Evolutionary conservation across 2,888 invertebrate species (phyloP).

Genomic region (Altica lythri): DNA sequence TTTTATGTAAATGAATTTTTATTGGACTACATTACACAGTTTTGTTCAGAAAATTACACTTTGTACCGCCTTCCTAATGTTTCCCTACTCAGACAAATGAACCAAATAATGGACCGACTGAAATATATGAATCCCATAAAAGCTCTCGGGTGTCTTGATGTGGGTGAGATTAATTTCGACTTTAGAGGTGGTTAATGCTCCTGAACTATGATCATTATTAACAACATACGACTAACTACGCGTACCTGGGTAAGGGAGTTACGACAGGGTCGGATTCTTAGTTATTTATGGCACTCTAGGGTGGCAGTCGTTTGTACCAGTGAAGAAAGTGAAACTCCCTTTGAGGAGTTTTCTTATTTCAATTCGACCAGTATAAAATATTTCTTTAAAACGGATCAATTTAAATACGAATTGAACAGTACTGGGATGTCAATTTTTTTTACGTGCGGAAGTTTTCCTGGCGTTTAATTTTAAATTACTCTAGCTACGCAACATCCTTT

Average conservation of each 20-base stretch:
- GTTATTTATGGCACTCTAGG: conserved; percentile 18
- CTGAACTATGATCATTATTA: conserved; percentile 50
- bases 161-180: conserved; percentile 51
- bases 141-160: conserved; percentile 40
- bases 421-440: no score
- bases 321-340: conserved; percentile 12
- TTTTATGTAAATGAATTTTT: no score
- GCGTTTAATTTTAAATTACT: conserved; percentile 4
- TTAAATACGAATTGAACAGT: no score
- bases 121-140: conserved; percentile 42
- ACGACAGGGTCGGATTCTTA: conserved; percentile 17
- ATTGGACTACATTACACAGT: no score
- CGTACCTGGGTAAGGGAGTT: conserved; percentile 40
- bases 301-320: conserved; percentile 1
- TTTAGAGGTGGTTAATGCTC: conserved; percentile 47
- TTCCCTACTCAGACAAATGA: conserved; percentile 14
- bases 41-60: no score
- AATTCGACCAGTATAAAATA: no score
- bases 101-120: conserved; percentile 29
- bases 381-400: no score
- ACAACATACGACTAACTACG: conserved; percentile 47
- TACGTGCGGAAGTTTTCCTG: no score
- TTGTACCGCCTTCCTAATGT: no score
- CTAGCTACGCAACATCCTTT: background rate
- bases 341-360: background rate